Base-by-base conservation (phyloP, 2,888 invertebrate species). In the Girardia tigrina region DNA sequence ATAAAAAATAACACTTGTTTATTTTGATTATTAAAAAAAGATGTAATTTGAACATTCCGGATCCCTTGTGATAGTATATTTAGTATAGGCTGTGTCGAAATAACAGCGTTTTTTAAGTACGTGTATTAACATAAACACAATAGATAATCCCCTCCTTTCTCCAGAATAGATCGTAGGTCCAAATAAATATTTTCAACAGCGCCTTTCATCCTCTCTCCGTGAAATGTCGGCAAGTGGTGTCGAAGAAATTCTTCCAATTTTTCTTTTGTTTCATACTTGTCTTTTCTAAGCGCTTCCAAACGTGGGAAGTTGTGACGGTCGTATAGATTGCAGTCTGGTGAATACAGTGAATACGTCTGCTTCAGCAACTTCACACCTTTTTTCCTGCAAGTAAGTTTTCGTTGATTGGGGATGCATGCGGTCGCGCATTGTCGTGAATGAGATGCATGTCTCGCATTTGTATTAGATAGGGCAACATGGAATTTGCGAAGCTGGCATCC, bases 371-470 rank as follows among this genome's bases (percentile, higher is more conserved):
- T 28, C 26, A 73, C 56, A 29, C 12, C 26, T 26, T 73, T 73
- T 26, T 73, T 71, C 8, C 42, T n/a, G n/a, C n/a, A n/a, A n/a
- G n/a, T n/a, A n/a, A n/a, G n/a, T n/a, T n/a, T n/a, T n/a, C n/a
- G n/a, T n/a, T n/a, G n/a, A n/a, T n/a, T n/a, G n/a, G n/a, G n/a
- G n/a, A 28, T 26, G n/a, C 8, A 23, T 73, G 73, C 42, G 73
- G 73, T 73, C 73, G 29, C 28, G 73, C 73, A 56, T 73, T 73
- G 73, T 73, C 73, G 56, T 73, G 73, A 42, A 42, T 42, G 36
- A 73, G 26, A 36, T 26, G 28, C 73, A 73, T 73, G 42, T 73
- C 56, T 72, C 56, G 36, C 56, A 26, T 20, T 72, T 71, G 72
- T 28, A 71, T 6, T 28, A 16, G n/a, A 71, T 29, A 8, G 14